Evolutionary conservation across 37 sponge, comb jelly and placozoan species (phyloP).

Genomic region (Aplysina aerophoba): DNA sequence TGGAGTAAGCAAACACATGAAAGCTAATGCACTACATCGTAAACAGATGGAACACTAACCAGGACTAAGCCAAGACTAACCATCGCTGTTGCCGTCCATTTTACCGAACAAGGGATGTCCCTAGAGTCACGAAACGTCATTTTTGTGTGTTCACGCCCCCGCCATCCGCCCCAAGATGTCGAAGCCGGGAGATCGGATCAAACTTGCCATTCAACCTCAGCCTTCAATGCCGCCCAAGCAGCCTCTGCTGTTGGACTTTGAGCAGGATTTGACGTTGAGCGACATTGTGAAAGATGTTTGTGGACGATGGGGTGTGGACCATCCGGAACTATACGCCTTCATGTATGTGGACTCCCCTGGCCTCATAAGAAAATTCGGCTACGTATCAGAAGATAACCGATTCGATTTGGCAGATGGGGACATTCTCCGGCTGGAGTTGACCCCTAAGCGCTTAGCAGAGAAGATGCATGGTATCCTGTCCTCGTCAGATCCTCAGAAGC

Average conservation of each 20-base stretch:
- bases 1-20: no score
- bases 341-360: slow-evolving; percentile 67
- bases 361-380: slow-evolving; percentile 60
- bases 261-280: slow-evolving; percentile 43
- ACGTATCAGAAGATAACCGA: slow-evolving; percentile 80
- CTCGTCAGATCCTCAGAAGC: slow-evolving; percentile 22
- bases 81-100: no score
- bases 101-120: no score
- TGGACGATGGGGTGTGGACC: slow-evolving; percentile 62
- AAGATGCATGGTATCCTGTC: slow-evolving; percentile 52
- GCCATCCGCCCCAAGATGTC: neutral
- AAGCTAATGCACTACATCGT: no score
- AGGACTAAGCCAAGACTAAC: no score
- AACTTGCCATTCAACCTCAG: slow-evolving; percentile 82
- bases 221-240: slow-evolving; percentile 57
- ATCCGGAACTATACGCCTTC: slow-evolving; percentile 75
- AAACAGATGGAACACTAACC: no score
- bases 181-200: slow-evolving; percentile 68
- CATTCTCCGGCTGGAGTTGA: slow-evolving; percentile 64
- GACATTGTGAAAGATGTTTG: slow-evolving; percentile 74
- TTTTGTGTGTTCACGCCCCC: neutral
- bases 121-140: neutral
- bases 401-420: slow-evolving; percentile 75
- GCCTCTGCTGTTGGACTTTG: slow-evolving; percentile 77
- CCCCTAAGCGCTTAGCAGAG: slow-evolving; percentile 57